Evolutionary conservation across 2,888 invertebrate species (phyloP).

Genomic region (Archips xylosteana): DNA sequence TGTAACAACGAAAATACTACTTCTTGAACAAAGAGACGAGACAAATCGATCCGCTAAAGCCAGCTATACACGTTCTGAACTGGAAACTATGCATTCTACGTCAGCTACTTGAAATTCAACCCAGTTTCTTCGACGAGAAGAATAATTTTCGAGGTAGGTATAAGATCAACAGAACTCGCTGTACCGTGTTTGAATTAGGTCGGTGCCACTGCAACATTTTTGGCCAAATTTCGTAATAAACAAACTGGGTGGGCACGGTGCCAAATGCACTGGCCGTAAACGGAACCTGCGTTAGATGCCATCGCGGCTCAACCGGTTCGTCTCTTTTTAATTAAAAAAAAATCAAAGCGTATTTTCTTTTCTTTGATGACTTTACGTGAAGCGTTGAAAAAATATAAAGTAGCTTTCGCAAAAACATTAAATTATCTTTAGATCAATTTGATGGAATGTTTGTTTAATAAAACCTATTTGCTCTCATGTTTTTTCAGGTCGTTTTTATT

Average conservation of each 20-base stretch:
- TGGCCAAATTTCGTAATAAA: slow-evolving; percentile 82
- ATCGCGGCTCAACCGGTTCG: slow-evolving; percentile 14
- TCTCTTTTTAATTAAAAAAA: slow-evolving; percentile 20
- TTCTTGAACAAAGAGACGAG: slow-evolving; percentile 1
- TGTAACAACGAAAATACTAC: slow-evolving; percentile 10
- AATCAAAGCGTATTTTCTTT: slow-evolving; percentile 31
- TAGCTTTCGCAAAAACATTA: neutral
- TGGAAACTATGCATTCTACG: slow-evolving; percentile 36
- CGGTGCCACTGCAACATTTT: slow-evolving; percentile 78
- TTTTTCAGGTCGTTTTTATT: too few species aligned
- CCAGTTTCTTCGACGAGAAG: slow-evolving; percentile 27
- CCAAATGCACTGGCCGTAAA: slow-evolving; percentile 61
- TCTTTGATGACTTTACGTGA: slow-evolving; percentile 24
- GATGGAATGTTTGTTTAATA: neutral
- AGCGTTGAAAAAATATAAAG: neutral
- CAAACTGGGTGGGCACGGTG: slow-evolving; percentile 72
- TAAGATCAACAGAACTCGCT: slow-evolving; percentile 46
- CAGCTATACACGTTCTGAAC: slow-evolving; percentile 43
- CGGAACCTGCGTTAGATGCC: slow-evolving; percentile 38
- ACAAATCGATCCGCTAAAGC: slow-evolving; percentile 13
- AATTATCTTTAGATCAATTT: neutral
- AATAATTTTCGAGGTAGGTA: neutral
- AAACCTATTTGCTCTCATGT: neutral
- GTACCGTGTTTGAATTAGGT: slow-evolving; percentile 66
- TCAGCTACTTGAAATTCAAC: slow-evolving; percentile 13